phyloP scores from a whole-genome alignment of 1,140 invertebrate species.

The Gonatopus flavifemur region DNA sequence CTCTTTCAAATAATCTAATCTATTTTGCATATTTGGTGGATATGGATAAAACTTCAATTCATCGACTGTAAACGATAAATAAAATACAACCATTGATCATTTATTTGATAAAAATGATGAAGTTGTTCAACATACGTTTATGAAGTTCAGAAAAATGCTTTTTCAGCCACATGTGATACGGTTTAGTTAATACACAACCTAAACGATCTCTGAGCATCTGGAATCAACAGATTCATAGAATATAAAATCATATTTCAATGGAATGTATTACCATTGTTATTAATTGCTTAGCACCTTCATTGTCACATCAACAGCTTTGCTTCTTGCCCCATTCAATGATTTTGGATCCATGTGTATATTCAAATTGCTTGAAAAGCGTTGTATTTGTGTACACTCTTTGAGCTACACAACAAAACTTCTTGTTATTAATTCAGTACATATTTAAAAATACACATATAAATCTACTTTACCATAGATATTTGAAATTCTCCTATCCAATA shows the following conservation, averaged over 20 bases:
- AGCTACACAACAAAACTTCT: slow-evolving; percentile 21
- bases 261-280: background rate
- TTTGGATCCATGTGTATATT: slow-evolving; percentile 20
- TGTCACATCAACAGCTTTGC: slow-evolving; percentile 16
- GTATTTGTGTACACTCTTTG: slow-evolving; percentile 27
- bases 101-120: background rate
- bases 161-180: slow-evolving; percentile 39
- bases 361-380: slow-evolving; percentile 28
- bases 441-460: too few relatives aligned
- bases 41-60: slow-evolving; percentile 39
- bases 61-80: slow-evolving; percentile 27
- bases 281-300: slow-evolving; percentile 24
- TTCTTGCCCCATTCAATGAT: slow-evolving; percentile 7
- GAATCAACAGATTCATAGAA: slow-evolving; percentile 8
- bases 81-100: background rate
- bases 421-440: too few relatives aligned
- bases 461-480: slow-evolving; percentile 40
- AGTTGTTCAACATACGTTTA: slow-evolving; percentile 26
- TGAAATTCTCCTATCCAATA: slow-evolving; percentile 43
- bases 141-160: slow-evolving; percentile 23
- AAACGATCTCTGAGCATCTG: slow-evolving; percentile 30
- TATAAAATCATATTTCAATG: background rate
- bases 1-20: slow-evolving; percentile 29
- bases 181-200: slow-evolving; percentile 30
- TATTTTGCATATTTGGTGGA: slow-evolving; percentile 28